phyloP scores from a whole-genome alignment of 2,888 invertebrate species.

The Stramonita haemastoma region DNA sequence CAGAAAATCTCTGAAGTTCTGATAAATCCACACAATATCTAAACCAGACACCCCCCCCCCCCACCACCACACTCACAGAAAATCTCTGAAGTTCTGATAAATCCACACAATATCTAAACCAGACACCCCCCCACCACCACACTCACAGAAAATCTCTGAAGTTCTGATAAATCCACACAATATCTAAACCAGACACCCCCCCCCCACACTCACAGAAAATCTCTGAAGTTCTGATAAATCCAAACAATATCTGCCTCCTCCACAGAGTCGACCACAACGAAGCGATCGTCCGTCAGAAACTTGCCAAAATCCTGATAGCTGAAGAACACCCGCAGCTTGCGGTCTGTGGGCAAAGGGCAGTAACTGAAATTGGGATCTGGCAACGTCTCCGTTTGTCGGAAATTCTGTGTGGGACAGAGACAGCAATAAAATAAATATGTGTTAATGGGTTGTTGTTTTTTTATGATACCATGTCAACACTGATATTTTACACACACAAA shows the following conservation, averaged over 20 bases:
- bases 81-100: too few relatives aligned
- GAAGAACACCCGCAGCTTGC: conserved; percentile 82
- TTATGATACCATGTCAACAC: too few relatives aligned
- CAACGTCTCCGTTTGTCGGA: conserved; percentile 81
- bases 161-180: too few relatives aligned
- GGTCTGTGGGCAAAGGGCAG: conserved; percentile 60
- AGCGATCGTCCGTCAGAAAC: conserved; percentile 84
- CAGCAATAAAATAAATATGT: not conserved
- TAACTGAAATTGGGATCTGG: conserved; percentile 78
- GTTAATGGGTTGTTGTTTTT: too few relatives aligned
- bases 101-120: too few relatives aligned
- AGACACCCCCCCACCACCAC: too few relatives aligned
- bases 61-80: too few relatives aligned
- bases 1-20: too few relatives aligned
- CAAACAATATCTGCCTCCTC: conserved; percentile 91
- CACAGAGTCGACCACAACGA: conserved; percentile 85
- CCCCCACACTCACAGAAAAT: conserved; percentile 78
- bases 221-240: conserved; percentile 87
- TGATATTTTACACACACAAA: too few relatives aligned
- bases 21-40: too few relatives aligned
- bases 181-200: not conserved
- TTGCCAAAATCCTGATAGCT: conserved; percentile 83
- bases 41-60: too few relatives aligned
- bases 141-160: too few relatives aligned
- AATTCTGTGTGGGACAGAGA: conserved; percentile 55